Conservation (phyloP, 1,140 invertebrate species). For the Dendroctonus valens region DNA sequence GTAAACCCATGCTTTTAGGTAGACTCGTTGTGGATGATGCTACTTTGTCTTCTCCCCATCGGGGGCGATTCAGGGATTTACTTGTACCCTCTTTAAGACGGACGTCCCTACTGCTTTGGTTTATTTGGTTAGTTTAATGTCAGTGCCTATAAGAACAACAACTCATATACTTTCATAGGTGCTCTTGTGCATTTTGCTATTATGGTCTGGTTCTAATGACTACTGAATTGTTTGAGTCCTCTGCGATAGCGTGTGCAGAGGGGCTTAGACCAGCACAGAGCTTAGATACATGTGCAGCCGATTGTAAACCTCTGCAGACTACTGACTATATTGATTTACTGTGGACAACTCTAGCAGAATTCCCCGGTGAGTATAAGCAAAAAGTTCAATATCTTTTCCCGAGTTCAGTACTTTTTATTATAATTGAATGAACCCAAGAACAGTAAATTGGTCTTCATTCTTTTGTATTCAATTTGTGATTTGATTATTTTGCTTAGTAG, state of each 20-base stretch:
- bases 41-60: conserved; percentile 55
- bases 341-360: conserved; percentile 94
- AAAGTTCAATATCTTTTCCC: neutral
- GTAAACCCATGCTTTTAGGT: conserved; percentile 83
- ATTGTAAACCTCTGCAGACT: conserved; percentile 75
- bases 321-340: conserved; percentile 90
- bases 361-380: conserved; percentile 67
- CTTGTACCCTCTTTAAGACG: conserved; percentile 75
- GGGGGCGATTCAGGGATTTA: conserved; percentile 75
- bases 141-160: conserved; percentile 11
- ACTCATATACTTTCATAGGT: conserved; percentile 57
- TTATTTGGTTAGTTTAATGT: conserved; percentile 73
- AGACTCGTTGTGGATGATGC: conserved; percentile 81
- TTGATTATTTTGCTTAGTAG: no score
- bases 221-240: conserved; percentile 84
- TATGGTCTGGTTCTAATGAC: conserved; percentile 95
- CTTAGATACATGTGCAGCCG: conserved; percentile 62
- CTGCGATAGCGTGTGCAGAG: conserved; percentile 53
- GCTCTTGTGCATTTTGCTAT: conserved; percentile 93
- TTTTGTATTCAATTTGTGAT: no score
- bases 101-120: conserved; percentile 87
- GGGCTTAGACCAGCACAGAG: conserved; percentile 44
- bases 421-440: no score
- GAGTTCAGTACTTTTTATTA: no score
- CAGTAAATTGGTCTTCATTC: no score